Percentiles rank a stretch among this genome's conserved stretches.
phyloP scores from a whole-genome alignment of 2,888 invertebrate genomes.

The Megamerina dolium region DNA sequence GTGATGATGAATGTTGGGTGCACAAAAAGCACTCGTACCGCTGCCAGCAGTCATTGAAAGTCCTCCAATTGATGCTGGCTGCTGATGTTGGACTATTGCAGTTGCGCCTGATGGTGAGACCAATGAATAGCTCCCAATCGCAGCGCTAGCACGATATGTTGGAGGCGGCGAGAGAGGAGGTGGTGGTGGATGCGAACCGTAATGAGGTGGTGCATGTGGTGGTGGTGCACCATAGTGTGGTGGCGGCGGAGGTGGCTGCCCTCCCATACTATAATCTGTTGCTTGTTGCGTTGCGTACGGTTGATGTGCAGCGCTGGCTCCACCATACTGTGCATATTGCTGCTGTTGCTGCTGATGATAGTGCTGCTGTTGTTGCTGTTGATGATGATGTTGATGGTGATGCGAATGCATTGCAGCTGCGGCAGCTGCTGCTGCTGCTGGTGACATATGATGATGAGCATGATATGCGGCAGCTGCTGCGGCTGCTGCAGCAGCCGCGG shows the following conservation, averaged over 20 bases:
- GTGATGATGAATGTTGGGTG: conserved; percentile 43
- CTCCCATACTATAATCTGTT: conserved; percentile 16
- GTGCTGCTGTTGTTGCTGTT: conserved; percentile 34
- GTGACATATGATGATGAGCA: conserved; percentile 42
- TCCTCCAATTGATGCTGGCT: conserved; percentile 30
- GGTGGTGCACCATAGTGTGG: conserved; percentile 27
- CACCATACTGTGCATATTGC: conserved; percentile 24
- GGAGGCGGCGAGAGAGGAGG: conserved; percentile 40
- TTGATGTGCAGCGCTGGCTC: conserved; percentile 32
- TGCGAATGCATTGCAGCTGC: conserved; percentile 36
- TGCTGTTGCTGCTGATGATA: conserved; percentile 20
- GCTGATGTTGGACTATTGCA: conserved; percentile 8
- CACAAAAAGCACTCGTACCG: conserved; percentile 48
- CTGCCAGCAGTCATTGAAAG: conserved; percentile 35
- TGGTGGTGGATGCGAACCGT: conserved; percentile 31
- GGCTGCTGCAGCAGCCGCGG: conserved; percentile 39
- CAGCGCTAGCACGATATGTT: conserved; percentile 33
- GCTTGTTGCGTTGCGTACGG: conserved; percentile 14
- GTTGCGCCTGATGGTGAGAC: conserved; percentile 13
- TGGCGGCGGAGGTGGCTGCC: conserved; percentile 19
- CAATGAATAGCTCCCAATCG: conserved; percentile 12
- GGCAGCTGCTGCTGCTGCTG: conserved; percentile 28
- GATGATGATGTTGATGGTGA: conserved; percentile 34
- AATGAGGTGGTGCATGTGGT: conserved; percentile 14
- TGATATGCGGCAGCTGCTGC: conserved; percentile 42